Evolutionary conservation across 2,888 invertebrate species (phyloP).

Genomic region (Tenthredo amoena): DNA sequence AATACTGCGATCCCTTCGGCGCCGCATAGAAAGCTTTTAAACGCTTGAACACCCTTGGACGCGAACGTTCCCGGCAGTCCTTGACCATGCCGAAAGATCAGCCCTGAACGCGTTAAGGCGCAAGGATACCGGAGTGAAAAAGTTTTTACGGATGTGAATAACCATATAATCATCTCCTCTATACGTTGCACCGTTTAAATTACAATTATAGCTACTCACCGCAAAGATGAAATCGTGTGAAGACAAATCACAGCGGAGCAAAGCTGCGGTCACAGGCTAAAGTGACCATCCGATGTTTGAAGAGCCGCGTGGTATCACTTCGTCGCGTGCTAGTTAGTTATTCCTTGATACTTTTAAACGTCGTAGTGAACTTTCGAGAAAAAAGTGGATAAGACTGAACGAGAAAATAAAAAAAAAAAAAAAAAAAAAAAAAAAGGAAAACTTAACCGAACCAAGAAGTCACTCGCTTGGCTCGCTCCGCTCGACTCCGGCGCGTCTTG

Average conservation of each 20-base stretch:
- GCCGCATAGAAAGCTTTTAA: constrained; percentile 16
- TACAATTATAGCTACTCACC: constrained; percentile 7
- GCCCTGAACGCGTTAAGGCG: background rate
- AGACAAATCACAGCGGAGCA: background rate
- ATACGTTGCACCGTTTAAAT: background rate
- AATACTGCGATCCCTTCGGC: constrained; percentile 9
- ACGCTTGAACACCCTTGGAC: constrained; percentile 30
- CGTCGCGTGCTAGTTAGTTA: background rate
- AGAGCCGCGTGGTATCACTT: background rate
- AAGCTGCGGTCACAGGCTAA: background rate
- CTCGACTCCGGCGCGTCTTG: constrained; percentile 42
- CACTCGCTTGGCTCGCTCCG: constrained; percentile 32
- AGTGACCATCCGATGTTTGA: background rate
- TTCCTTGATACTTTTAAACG: background rate
- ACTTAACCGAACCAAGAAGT: constrained; percentile 8
- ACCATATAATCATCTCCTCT: background rate
- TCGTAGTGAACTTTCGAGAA: constrained; percentile 18
- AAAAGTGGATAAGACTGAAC: background rate
- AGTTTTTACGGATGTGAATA: background rate
- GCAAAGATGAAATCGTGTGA: background rate
- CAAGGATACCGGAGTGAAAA: constrained; percentile 1
- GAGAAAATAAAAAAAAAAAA: background rate
- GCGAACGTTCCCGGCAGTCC: constrained; percentile 24
- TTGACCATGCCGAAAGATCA: constrained; percentile 38
- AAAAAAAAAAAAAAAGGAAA: constrained; percentile 2